Evolutionary conservation across 2,888 invertebrate genomes (phyloP), one percentile per base, ranked within the genome.

Genomic region (Macaria notata): DNA sequence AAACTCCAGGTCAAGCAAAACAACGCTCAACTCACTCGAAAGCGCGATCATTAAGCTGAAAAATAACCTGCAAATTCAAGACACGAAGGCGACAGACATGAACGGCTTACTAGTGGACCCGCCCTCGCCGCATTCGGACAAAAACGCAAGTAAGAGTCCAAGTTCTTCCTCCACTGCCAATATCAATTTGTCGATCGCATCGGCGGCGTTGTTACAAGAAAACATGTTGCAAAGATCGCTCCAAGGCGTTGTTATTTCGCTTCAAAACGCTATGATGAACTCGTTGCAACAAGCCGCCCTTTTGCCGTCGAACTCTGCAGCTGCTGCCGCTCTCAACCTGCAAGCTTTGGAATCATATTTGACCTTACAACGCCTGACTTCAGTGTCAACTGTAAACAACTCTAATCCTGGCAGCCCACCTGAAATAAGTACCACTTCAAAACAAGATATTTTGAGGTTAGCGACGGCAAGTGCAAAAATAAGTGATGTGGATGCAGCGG

Each of bases 261-360:
- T 97, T 51, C 97, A 97, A 84, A 96, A 95, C 76, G 96, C 96
- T 6, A 95, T 97, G 93, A 95, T 97, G 87, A 95, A 94, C 73
- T 96, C 96, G 7, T 86, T 97, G 65, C 96, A 96, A 80, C 95
- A 96, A 76, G 97, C 96, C 1, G 96, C 96, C 0, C 88, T 97
- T 31, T 82, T 97, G 70, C 96, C 96, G 5, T 95, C 95, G 0
- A 96, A 96, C 70, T 96, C 96, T 3, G 95, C 96, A 4, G 96
- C 96, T 6, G 96, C 96, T 41, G 95, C 96, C 41, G 97, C 97
- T 0, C 91, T 97, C 29, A 96, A 96, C 81, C 92, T 97, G 39
- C 97, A 97, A 87, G 97, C 97, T 33, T 87, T 97, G 61, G 97
- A 97, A 92, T 96, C 96, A 46, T 97, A 97, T 88, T 92, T 97